These are phyloP conservation scores for Glareola pratincola DNA, from an alignment of 2,113 vertebrate genomes.

Conservation along the genomic window DNA sequence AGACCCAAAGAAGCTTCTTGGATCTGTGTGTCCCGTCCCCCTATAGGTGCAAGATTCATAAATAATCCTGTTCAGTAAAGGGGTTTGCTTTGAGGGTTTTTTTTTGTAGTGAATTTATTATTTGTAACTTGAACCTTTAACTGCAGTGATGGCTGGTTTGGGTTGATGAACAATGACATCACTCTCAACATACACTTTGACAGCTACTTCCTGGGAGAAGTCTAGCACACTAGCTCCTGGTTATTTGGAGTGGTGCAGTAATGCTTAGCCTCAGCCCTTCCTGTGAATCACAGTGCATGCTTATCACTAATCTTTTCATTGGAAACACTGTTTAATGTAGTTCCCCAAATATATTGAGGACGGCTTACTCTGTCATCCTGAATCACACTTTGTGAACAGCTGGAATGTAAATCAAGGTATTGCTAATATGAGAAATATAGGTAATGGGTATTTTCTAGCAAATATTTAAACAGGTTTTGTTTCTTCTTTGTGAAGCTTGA, in stretches of 20 bases:
- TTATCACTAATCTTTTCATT: background rate
- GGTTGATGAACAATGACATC: background rate
- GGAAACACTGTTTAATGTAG: background rate
- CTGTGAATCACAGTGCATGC: background rate
- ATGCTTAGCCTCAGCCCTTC: background rate
- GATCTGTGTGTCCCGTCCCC: background rate
- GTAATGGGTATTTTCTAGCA: background rate
- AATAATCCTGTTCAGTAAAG: background rate
- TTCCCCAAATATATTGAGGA: background rate
- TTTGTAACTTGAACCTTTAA: background rate
- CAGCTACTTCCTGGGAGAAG: background rate
- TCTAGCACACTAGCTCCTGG: fast-evolving
- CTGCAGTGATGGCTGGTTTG: background rate
- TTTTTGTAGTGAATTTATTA: background rate
- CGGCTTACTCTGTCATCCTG: background rate
- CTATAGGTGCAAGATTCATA: background rate
- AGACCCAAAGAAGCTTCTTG: background rate
- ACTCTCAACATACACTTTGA: background rate
- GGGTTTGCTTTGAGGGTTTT: background rate
- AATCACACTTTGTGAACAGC: background rate
- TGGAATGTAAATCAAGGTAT: background rate
- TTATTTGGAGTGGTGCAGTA: background rate
- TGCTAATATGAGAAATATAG: background rate
- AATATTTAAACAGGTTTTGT: background rate
- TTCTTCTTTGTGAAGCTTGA: background rate